A percentile compares a stretch with the other conserved stretches of the same genome.
Conservation (phyloP, 2,113 vertebrate species). For the Pangasianodon gigas region DNA sequence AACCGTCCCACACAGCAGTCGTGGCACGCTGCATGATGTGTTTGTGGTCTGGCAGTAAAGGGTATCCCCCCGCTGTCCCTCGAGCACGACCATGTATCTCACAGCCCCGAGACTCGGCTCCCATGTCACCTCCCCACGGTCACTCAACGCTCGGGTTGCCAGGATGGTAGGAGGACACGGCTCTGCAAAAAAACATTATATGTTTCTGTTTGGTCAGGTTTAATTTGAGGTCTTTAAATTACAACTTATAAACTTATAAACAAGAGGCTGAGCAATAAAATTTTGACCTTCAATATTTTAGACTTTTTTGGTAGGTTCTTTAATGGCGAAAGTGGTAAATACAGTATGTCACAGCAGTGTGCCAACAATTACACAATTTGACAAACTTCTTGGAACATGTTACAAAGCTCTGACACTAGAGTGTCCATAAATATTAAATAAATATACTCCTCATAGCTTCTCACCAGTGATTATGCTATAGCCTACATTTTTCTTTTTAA, state of each 20-base stretch:
- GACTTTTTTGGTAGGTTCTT: too few species aligned
- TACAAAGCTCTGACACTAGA: too few species aligned
- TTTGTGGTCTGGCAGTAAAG: conserved; percentile 61
- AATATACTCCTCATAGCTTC: not conserved
- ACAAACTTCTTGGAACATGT: too few species aligned
- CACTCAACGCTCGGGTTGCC: conserved; percentile 50
- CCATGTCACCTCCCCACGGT: conserved; percentile 65
- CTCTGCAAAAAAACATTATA: conserved; percentile 59
- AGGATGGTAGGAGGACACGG: conserved; percentile 70
- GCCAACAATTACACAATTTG: too few species aligned
- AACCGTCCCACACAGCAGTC: conserved; percentile 70
- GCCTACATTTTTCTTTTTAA: too few species aligned
- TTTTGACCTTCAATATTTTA: not conserved
- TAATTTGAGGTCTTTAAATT: not conserved
- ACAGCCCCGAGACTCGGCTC: conserved; percentile 62
- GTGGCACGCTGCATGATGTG: conserved; percentile 64
- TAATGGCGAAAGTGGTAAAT: not conserved
- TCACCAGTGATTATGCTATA: not conserved
- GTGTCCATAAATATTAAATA: not conserved
- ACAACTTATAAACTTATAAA: not conserved
- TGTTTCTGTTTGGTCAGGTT: not conserved
- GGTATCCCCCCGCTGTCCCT: conserved; percentile 62
- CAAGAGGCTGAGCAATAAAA: not conserved
- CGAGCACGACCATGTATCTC: conserved; percentile 60
- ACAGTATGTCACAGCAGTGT: not conserved